Base-by-base conservation (phyloP, 2,888 invertebrate genomes). In the Clusia tigrina region DNA sequence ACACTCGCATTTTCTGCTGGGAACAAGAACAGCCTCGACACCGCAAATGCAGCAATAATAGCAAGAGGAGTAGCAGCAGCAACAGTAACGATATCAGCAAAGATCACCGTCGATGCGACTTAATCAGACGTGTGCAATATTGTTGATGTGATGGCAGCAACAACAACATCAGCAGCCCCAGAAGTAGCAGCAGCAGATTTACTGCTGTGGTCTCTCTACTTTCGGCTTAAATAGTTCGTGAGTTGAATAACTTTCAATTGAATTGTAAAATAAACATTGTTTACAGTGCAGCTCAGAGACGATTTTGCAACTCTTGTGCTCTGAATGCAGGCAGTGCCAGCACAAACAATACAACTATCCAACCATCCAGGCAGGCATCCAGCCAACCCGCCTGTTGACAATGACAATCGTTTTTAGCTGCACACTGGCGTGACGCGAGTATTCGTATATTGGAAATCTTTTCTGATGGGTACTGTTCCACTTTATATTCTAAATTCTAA, bases 221-320 rank as follows among this genome's bases (percentile, higher is more conserved):
- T 61, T 69, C 66, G 72, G 72, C 76, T 76, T 77, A 77, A 75
- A 76, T 75, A 75, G 77, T 76, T 77, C 76, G 76, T 78, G 76
- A 78, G 76, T 78, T 74, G 76, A 78, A 76, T 76, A 76, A 77
- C 74, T 76, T 76, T 78, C 78, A 75, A 78, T 78, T 78, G 78
- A 76, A 76, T 78, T 76, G 78, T 78, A 74, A 76, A 77, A 71
- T 74, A 78, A 76, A 78, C 77, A 75, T 71, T 74, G 71, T 76
- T 67, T 72, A 32, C 32, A n/a, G 15, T 54, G 25, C 54, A 12
- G 25, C 54, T 26, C 17, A 3, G 18, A 15, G 12, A 32, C 12
- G 12, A 32, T 42, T 9, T 17, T 42, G n/a, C 42, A 42, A 54
- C 17, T 25, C 32, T 32, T 54, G 54, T 32, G n/a, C 23, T n/a